phyloP scores from a whole-genome alignment of 2,888 invertebrate species.

The Dasysyrphus tricinctus region DNA sequence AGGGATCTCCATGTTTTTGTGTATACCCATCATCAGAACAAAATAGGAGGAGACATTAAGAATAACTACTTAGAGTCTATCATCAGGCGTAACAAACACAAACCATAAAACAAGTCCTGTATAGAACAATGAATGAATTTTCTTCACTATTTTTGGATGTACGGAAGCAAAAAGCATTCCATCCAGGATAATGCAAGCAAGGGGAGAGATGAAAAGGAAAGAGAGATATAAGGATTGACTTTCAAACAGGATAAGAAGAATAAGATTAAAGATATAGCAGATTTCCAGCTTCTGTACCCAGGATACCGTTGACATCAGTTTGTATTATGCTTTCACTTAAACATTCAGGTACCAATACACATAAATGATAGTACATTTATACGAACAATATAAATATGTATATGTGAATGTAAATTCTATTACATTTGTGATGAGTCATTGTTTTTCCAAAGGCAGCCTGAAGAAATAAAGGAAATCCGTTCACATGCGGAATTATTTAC shows the following conservation, averaged over 20 bases:
- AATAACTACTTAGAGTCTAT: conserved; percentile 58
- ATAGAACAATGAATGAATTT: conserved; percentile 58
- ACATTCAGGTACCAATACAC: conserved; percentile 10
- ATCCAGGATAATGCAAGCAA: conserved; percentile 8
- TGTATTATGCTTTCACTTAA: conserved; percentile 60
- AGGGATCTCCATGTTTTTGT: conserved; percentile 41
- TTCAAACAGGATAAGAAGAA: conserved; percentile 62
- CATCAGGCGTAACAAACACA: conserved; percentile 62
- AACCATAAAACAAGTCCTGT: conserved; percentile 9
- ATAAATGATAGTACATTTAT: conserved; percentile 8
- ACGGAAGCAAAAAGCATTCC: conserved; percentile 58
- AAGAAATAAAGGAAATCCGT: conserved; percentile 73
- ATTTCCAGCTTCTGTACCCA: conserved; percentile 58
- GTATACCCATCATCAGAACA: conserved; percentile 13
- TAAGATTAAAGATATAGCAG: conserved; percentile 73
- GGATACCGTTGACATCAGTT: conserved; percentile 69
- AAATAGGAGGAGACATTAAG: conserved; percentile 29
- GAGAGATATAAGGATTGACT: conserved; percentile 5
- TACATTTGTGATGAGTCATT: conserved; percentile 70
- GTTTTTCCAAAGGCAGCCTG: conserved; percentile 61
- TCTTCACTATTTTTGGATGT: conserved; percentile 42
- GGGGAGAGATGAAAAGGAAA: not conserved
- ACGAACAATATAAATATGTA: too few species aligned
- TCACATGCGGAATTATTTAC: conserved; percentile 74
- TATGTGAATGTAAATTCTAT: conserved; percentile 20